These are phyloP conservation scores for Drosophila greeni DNA, from an alignment of 2,888 invertebrate species.

Conservation along the genomic window DNA sequence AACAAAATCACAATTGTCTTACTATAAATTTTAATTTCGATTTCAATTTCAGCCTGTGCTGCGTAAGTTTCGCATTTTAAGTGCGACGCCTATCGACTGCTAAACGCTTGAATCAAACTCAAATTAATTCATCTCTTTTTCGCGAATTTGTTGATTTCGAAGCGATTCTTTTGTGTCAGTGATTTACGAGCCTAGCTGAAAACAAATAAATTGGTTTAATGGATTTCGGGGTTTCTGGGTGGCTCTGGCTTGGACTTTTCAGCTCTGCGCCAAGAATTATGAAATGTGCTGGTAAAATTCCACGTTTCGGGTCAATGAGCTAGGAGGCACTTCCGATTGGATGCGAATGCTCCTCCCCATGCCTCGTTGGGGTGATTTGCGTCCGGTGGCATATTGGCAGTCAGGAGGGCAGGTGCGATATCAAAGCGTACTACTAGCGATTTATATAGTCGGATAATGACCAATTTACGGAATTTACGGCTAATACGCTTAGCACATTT, in stretches of 20 bases:
- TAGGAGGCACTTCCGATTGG: conserved; percentile 58
- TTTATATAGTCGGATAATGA: conserved; percentile 64
- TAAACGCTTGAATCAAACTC: conserved; percentile 22
- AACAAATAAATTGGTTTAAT: conserved; percentile 28
- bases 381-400: conserved; percentile 55
- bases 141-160: conserved; percentile 9
- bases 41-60: conserved; percentile 11
- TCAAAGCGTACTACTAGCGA: conserved; percentile 56
- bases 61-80: conserved; percentile 58
- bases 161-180: conserved; percentile 21
- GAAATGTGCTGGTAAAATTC: conserved; percentile 17
- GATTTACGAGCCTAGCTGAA: conserved; percentile 32
- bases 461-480: conserved; percentile 61
- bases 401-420: conserved; percentile 41
- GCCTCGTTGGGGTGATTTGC: background rate
- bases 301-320: conserved; percentile 57
- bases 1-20: conserved; percentile 32
- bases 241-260: conserved; percentile 19
- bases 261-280: conserved; percentile 17
- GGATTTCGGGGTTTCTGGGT: conserved; percentile 58
- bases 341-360: conserved; percentile 29
- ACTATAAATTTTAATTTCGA: conserved; percentile 26
- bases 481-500: conserved; percentile 55
- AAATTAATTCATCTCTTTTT: conserved; percentile 10
- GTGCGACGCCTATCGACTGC: conserved; percentile 51